Base-by-base conservation (phyloP, 2,797 vertebrate species). In the Triplophysa bombifrons region DNA sequence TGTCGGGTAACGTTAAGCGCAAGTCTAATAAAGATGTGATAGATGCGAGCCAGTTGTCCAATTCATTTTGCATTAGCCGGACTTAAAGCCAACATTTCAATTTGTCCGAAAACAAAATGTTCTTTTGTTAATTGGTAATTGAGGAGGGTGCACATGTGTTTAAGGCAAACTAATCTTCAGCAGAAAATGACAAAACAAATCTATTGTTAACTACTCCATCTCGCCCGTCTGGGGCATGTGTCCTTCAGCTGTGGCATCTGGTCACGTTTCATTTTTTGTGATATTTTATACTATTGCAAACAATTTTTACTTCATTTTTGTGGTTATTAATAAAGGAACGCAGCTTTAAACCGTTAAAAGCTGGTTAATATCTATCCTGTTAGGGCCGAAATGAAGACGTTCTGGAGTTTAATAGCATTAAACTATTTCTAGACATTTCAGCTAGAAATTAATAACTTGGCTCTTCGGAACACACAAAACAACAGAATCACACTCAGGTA, bases 71-170 rank as follows among this genome's bases (percentile, higher is more conserved):
- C 69, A 73, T 72, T 65, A 72, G 68, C 48, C 22, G 44, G 50
- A 72, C 22, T 72, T 79, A 30, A 65, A 72, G 16, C 17, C 63
- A 78, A 46, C 44, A 41, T 25, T 34, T 80, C 11, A 34, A 50
- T 80, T 73, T 41, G 1, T 73, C 60, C 20, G 41, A 77, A 75
- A 74, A 78, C 74, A 61, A 64, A 74, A 55, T 72, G 60, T 79
- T 81, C 72, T 70, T 65, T 13, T 55, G 19, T 50, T 73, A 72
- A 77, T 77, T 50, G 68, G 41, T 80, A 77, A 74, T 77, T 70
- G 70, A 74, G 56, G 22, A 61, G 56, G 61, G 22, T 13, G 20
- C 75, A 64, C 71, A 74, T 72, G 66, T 75, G 65, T 64, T 75
- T 20, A 69, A 58, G 22, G 51, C 14, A 73, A 51, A 60, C 51